These are phyloP conservation scores for Liposcelis brunnea DNA, from an alignment of 2,888 invertebrate species.

Conservation along the genomic window DNA sequence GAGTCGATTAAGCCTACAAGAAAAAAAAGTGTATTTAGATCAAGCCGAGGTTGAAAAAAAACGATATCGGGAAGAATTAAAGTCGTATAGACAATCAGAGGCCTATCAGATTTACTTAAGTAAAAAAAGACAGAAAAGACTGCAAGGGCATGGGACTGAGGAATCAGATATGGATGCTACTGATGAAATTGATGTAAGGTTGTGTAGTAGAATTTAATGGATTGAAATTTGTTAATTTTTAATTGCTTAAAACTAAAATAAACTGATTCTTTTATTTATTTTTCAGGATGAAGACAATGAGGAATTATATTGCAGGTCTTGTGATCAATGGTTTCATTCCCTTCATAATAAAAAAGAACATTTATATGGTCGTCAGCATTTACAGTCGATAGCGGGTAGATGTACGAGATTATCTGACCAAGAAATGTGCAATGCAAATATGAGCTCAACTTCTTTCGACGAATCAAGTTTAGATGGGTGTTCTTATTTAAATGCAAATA, in stretches of 20 bases:
- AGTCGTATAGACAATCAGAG: conserved; percentile 35
- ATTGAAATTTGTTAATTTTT: too few species aligned
- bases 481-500: conserved; percentile 15
- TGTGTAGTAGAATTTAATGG: too few species aligned
- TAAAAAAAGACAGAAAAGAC: conserved; percentile 30
- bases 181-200: conserved; percentile 32
- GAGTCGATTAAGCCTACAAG: conserved; percentile 33
- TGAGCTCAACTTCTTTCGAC: conserved; percentile 23
- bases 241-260: too few species aligned
- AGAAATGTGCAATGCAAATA: conserved; percentile 20
- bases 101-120: conserved; percentile 34
- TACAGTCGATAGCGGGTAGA: conserved; percentile 28
- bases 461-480: conserved; percentile 28
- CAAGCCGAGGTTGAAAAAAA: conserved; percentile 38
- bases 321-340: conserved; percentile 39
- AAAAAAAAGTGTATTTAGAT: conserved; percentile 36
- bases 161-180: conserved; percentile 33
- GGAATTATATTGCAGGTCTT: conserved; percentile 37
- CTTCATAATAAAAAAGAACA: conserved; percentile 40
- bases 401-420: not conserved
- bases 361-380: conserved; percentile 36
- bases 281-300: conserved; percentile 36
- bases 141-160: conserved; percentile 20
- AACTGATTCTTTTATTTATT: conserved; percentile 11
- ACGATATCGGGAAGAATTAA: conserved; percentile 35